Percentiles rank a stretch among this genome's conserved stretches.
Evolutionary conservation across 2,113 vertebrate species (phyloP).

Genomic region (Crotalus helleri): DNA sequence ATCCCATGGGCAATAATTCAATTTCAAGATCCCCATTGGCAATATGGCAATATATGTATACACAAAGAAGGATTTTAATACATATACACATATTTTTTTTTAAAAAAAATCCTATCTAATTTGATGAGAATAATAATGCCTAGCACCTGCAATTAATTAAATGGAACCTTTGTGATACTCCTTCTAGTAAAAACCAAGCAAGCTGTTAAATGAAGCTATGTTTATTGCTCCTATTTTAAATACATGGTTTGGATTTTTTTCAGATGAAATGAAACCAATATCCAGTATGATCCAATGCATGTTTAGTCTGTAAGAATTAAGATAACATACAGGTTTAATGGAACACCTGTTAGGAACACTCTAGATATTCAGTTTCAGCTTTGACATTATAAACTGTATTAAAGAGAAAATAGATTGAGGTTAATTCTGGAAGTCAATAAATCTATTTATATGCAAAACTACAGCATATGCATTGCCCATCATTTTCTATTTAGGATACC

Average conservation of each 20-base stretch:
- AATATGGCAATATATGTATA: not conserved
- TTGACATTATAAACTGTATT: not conserved
- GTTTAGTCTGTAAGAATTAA: not conserved
- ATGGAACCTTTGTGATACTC: not conserved
- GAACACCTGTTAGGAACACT: not conserved
- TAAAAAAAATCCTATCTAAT: not conserved
- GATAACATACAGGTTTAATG: not conserved
- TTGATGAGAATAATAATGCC: not conserved
- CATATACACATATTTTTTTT: not conserved
- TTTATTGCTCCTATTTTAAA: not conserved
- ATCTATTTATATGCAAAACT: not conserved
- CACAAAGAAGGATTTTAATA: not conserved
- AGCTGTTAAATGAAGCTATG: not conserved
- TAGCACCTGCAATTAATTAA: not conserved
- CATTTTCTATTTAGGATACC: not conserved
- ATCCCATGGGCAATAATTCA: not conserved
- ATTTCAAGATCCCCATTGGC: conserved; percentile 2
- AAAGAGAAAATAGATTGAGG: not conserved
- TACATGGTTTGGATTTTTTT: not conserved
- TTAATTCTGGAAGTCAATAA: not conserved
- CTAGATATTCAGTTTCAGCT: not conserved
- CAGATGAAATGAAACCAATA: not conserved
- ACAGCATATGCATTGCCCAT: not conserved
- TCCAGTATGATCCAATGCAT: not conserved
- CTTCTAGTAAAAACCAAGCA: not conserved